Base-by-base conservation (phyloP, 1,140 invertebrate species). In the Caerostris darwini region DNA sequence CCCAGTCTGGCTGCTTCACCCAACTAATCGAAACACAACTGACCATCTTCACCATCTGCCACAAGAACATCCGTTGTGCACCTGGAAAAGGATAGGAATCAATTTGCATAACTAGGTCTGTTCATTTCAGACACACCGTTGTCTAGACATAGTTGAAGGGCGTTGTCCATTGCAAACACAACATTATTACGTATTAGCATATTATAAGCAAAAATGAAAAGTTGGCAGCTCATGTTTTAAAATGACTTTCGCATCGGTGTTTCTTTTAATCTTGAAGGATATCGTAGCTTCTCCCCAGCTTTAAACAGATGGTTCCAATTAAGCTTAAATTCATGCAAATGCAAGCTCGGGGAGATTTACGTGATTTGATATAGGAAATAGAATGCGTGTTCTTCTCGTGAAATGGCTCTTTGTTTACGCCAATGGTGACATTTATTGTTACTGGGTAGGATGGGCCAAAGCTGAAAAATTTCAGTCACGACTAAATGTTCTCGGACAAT, bases 21-120 rank as follows among this genome's bases (percentile, higher is more conserved):
- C 10, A 14, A 61, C 10, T 61, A 61, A 61, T 14, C 59, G 59
- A 61, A 61, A 14, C 59, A 71, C 59, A 71, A 71, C 69, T 71
- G 69, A 71, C 69, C 69, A 71, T 34, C 69, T 71, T 71, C 69
- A 71, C 69, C 69, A 71, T 71, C 69, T 71, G 69, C 69, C 69
- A 71, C 69, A 19, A 34, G 8, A 34, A 7, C 69, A 71, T 71
- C 69, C 69, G 69, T 71, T 71, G 69, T 71, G 19, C 69, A 71
- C 69, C 69, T 71, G 69, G 69, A 8, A 71, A 71, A 19, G 69
- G 67, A n/a, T 34, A 34, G 34, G 67, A 69, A 69, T 69, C 67
- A 69, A 69, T 69, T 69, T 69, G 67, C 67, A 69, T 69, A 69
- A 69, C 67, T 69, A 69, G 67, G 67, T 19, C 67, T 69, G 67